These are phyloP conservation scores for Neogale vison DNA, from an alignment of 2,113 vertebrate genomes.

Conservation along the genomic window DNA sequence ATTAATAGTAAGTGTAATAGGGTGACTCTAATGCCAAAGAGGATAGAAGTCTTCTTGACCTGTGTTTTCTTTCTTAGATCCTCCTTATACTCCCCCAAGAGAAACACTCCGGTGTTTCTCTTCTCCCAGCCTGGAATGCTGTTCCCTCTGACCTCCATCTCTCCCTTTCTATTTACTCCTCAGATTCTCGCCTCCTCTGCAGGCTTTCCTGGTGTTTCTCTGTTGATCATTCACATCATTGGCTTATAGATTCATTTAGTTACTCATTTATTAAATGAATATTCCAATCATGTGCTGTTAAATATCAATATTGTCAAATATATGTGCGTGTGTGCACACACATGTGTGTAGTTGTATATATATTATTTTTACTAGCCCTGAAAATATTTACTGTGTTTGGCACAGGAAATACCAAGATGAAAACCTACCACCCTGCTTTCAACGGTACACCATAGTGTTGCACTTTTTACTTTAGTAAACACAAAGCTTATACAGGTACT, in stretches of 20 bases:
- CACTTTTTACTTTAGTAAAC: not conserved
- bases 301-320: not conserved
- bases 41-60: not conserved
- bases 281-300: not conserved
- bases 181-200: not conserved
- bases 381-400: not conserved
- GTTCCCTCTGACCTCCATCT: not conserved
- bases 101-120: not conserved
- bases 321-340: not conserved
- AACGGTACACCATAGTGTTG: not conserved
- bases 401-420: not conserved
- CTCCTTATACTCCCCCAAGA: not conserved
- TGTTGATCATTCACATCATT: not conserved
- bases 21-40: not conserved
- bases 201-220: not conserved
- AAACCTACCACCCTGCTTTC: not conserved
- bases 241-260: not conserved
- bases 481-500: not conserved
- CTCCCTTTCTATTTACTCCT: not conserved
- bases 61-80: not conserved
- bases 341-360: accelerated
- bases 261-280: not conserved
- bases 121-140: not conserved
- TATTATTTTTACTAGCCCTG: not conserved
- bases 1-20: not conserved